Percentiles rank a stretch among this genome's conserved stretches.
Conservation (phyloP, 2,797 vertebrate genomes). For the Podargus strigoides region DNA sequence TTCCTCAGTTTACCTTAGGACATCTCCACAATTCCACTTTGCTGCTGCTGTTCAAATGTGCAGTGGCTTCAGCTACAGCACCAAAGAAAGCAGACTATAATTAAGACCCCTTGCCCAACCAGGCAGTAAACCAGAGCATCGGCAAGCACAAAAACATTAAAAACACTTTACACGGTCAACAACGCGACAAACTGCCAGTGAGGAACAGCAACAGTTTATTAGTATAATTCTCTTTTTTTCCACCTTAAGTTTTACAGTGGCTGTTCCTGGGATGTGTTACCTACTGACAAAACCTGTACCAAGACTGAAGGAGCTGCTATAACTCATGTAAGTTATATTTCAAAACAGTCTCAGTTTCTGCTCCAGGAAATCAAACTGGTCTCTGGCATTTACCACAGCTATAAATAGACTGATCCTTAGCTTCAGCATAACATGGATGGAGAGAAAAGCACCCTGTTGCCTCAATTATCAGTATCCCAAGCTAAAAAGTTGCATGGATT, state of each 20-base stretch:
- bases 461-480: neutral
- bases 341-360: neutral
- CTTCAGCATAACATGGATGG: neutral
- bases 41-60: neutral
- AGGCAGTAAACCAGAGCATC: neutral
- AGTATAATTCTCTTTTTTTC: neutral
- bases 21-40: neutral
- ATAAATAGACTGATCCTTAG: neutral
- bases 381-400: neutral
- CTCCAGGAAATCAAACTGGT: slow-evolving; percentile 3
- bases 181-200: neutral
- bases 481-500: neutral
- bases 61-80: neutral
- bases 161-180: neutral
- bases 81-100: neutral
- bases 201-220: neutral
- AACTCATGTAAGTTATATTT: neutral
- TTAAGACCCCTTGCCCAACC: neutral
- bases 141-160: neutral
- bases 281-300: neutral
- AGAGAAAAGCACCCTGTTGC: neutral
- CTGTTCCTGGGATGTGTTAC: neutral
- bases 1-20: neutral
- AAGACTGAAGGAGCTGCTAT: neutral
- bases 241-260: neutral